Evolutionary conservation across 1,140 invertebrate species (phyloP).

Genomic region (Orussus abietinus): DNA sequence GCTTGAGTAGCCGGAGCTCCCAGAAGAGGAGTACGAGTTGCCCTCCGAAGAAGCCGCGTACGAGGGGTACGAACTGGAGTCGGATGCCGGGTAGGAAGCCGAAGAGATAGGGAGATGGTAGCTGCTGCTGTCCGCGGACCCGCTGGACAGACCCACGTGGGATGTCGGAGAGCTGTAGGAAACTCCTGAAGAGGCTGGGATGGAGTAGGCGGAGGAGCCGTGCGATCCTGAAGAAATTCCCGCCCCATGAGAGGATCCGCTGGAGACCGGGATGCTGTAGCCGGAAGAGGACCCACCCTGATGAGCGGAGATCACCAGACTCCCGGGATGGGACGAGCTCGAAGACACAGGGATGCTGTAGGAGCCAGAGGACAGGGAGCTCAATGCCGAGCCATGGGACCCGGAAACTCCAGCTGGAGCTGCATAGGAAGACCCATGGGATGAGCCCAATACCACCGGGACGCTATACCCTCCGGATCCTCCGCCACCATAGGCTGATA

Average conservation of each 20-base stretch:
- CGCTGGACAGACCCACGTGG: background rate
- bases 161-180: conserved; percentile 12
- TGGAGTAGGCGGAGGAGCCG: conserved; percentile 15
- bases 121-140: conserved; percentile 24
- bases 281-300: conserved; percentile 18
- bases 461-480: conserved; percentile 18
- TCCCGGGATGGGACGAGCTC: conserved; percentile 30
- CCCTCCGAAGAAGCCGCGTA: conserved; percentile 32
- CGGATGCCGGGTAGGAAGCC: conserved; percentile 22
- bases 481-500: conserved; percentile 22
- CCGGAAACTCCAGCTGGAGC: conserved; percentile 6
- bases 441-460: conserved; percentile 21
- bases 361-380: conserved; percentile 12
- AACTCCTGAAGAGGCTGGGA: conserved; percentile 18
- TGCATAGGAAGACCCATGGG: conserved; percentile 13
- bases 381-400: conserved; percentile 11
- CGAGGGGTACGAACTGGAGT: conserved; percentile 21
- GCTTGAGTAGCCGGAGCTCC: background rate
- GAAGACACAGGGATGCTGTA: conserved; percentile 21
- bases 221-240: conserved; percentile 19
- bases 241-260: conserved; percentile 11
- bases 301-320: conserved; percentile 31
- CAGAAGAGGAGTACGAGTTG: conserved; percentile 23
- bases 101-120: conserved; percentile 36
- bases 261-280: conserved; percentile 19